phyloP scores from a whole-genome alignment of 2,888 invertebrate species.

The Lithophane leautieri region DNA sequence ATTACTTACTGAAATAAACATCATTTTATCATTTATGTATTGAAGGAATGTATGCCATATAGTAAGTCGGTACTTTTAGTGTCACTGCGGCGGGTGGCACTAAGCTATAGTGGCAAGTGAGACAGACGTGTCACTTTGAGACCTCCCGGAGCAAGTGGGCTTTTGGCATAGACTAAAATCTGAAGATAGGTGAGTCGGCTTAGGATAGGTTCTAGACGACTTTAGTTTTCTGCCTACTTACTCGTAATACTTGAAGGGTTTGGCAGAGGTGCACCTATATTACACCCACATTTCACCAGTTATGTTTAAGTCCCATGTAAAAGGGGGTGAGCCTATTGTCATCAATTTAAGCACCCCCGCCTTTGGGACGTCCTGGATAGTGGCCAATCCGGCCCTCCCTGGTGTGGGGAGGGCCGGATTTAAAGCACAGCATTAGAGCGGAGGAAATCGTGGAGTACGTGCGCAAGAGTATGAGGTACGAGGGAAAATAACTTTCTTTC shows the following conservation, averaged over 20 bases:
- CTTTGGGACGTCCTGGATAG: too few species aligned
- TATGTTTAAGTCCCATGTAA: not conserved
- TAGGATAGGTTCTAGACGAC: too few species aligned
- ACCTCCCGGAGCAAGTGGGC: conserved; percentile 77
- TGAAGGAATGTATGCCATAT: conserved; percentile 2
- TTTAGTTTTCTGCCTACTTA: not conserved
- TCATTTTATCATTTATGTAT: not conserved
- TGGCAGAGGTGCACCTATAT: not conserved
- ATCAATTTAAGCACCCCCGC: not conserved
- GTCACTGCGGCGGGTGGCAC: conserved; percentile 50
- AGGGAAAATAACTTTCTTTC: too few species aligned
- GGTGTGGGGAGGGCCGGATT: too few species aligned
- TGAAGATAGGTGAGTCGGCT: not conserved
- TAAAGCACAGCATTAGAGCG: too few species aligned
- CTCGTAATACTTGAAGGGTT: not conserved
- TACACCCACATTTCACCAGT: too few species aligned
- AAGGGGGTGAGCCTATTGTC: not conserved
- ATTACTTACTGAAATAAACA: too few species aligned
- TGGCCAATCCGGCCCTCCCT: too few species aligned
- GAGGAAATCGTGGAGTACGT: too few species aligned
- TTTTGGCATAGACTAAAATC: conserved; percentile 30
- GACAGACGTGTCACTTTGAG: conserved; percentile 69
- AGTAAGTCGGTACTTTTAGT: conserved; percentile 35
- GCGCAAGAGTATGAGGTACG: too few species aligned
- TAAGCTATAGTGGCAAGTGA: conserved; percentile 56